These are phyloP conservation scores for Crax fasciolata DNA, from an alignment of 2,797 vertebrate genomes.

Conservation along the genomic window DNA sequence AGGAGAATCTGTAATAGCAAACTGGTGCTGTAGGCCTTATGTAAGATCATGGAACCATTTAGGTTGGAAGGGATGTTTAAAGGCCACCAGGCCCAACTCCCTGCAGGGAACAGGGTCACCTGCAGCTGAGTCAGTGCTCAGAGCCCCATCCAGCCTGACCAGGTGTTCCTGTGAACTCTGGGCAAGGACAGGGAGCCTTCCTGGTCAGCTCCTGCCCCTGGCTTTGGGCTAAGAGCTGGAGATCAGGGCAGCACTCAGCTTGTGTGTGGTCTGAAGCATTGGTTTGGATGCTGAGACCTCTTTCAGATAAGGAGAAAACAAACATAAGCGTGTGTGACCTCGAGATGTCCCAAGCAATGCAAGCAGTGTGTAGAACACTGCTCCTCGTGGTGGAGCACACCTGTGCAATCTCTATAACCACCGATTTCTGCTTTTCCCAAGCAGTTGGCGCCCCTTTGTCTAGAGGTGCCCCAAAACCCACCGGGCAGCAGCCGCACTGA, in stretches of 20 bases:
- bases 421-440: background rate
- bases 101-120: background rate
- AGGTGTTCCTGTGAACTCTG: background rate
- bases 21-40: background rate
- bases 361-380: too few relatives aligned
- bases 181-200: too few relatives aligned
- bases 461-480: background rate
- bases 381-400: background rate
- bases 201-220: rapidly evolving
- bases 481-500: background rate
- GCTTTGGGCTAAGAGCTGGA: background rate
- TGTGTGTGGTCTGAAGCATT: rapidly evolving
- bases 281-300: background rate
- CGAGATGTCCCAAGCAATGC: background rate
- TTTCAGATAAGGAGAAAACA: background rate
- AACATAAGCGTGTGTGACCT: background rate
- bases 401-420: background rate
- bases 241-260: too few relatives aligned
- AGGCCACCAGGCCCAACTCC: background rate
- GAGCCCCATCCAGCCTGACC: background rate
- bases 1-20: background rate
- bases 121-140: background rate
- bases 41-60: too few relatives aligned
- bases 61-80: background rate
- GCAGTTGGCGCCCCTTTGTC: background rate